Base-by-base conservation (phyloP, 2,113 vertebrate genomes). In the Excalfactoria chinensis region DNA sequence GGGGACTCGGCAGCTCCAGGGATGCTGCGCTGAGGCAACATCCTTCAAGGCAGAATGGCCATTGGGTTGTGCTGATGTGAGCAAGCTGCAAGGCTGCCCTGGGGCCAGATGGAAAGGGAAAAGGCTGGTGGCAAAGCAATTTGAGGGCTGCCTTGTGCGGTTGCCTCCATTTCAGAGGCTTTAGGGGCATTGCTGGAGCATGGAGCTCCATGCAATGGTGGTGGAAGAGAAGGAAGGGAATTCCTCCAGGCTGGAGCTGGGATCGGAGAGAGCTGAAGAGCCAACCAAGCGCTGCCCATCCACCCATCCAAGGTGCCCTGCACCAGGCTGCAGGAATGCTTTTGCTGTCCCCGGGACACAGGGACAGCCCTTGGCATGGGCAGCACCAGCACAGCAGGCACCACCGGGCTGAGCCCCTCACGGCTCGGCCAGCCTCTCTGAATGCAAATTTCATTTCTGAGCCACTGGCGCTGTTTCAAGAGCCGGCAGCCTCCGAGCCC, bases 401-500 rank as follows among this genome's bases (percentile, higher is more conserved):
- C 35, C 60, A 40, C 60, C 60, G 25, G 3, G 12, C 68, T 1
- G 0, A 93, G 83, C 71, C 66, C 78, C 16, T 1, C 32, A 70
- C 13, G 14, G 63, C 2, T 3, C 89, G 67, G 92, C 93, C 95
- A 91, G 84, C 70, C 92, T 96, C 92, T 87, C 95, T 92, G 95
- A 97, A 97, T 97, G 97, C 97, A 97, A 97, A 97, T 97, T 97
- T 97, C 95, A 97, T 97, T 97, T 97, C 97, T 96, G 96, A 97
- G 96, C 95, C 95, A 97, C 93, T 97, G 96, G 96, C 94, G 90
- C 96, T 93, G 90, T 97, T 97, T 97, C 96, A 97, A 96, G 96
- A 96, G 97, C 94, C 93, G 43, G 95, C 95, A 96, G 96, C 95
- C 97, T 93, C 91, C 62, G 60, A 97, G 95, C 96, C 96, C 96